Evolutionary conservation across 2,888 invertebrate genomes (phyloP), one percentile per base, ranked within the genome.

Genomic region (Geotrupes spiniger): DNA sequence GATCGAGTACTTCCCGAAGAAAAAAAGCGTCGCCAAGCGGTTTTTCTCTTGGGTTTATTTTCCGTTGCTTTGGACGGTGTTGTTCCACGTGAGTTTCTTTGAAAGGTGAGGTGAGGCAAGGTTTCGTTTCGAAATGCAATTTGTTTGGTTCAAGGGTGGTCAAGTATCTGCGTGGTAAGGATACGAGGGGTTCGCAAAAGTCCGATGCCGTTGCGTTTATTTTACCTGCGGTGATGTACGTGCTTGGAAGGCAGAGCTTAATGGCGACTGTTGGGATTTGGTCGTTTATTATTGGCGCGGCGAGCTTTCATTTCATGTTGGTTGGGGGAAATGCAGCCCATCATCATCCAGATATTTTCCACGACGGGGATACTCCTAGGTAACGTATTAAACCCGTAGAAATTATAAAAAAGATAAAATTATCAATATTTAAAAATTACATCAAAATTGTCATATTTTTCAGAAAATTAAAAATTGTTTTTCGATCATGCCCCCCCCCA

Each of bases 261-360:
- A 49, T 61, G 2, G 54, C 67, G 10, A 74, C 74, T 1, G 3
- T 82, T 0, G 60, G 66, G 14, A 69, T 70, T 46, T 87, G 84
- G 84, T 36, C 79, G 0, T 68, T 74, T 56, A 78, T 85, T 14
- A 65, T 79, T 11, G 61, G 78, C 14, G 65, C 78, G 0, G 75
- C 75, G 2, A 84, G 87, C 57, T 76, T 82, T 36, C 51, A 78
- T 0, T 86, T 89, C 63, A 74, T 71, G 10, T 58, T 78, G 1
- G 79, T 87, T 45, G 87, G 82, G 1, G 63, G 85, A 1, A 87
- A 81, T 63, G 87, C 86, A 0, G 87, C 83, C 1, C 89, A 89
- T 72, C 88, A 89, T 64, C 86, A 88, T 66, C 87, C 89, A 1
- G 79, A 80, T 17, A 84, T 87, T 49, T 84, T 84, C 60, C 89